Evolutionary conservation across 2,888 invertebrate species (phyloP).

Genomic region (Pasiphila rectangulata): DNA sequence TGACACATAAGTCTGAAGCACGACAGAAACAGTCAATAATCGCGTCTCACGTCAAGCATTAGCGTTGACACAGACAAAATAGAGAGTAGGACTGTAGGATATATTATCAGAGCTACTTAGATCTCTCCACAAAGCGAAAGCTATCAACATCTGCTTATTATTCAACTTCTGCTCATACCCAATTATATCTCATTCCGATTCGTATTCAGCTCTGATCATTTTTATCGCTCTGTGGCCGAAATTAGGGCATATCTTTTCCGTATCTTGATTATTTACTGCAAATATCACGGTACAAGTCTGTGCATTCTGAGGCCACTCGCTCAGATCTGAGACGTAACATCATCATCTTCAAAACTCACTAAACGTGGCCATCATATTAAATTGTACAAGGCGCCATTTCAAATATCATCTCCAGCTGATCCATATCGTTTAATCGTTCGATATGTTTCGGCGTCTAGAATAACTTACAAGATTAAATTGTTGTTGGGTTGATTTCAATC

Average conservation of each 20-base stretch:
- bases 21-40: constrained; percentile 37
- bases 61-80: constrained; percentile 38
- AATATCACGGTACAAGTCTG: constrained; percentile 37
- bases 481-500: too few species aligned
- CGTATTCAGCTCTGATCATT: constrained; percentile 39
- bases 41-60: constrained; percentile 39
- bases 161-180: constrained; percentile 35
- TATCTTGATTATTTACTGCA: constrained; percentile 26
- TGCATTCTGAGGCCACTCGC: constrained; percentile 47
- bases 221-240: constrained; percentile 28
- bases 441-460: background rate
- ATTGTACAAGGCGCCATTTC: constrained; percentile 31
- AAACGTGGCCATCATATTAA: constrained; percentile 29
- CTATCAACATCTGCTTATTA: constrained; percentile 36
- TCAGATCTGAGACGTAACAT: constrained; percentile 29
- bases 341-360: constrained; percentile 28
- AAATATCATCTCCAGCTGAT: background rate
- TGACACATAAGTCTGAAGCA: constrained; percentile 47
- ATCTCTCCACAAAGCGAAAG: constrained; percentile 41
- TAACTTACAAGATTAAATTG: too few species aligned
- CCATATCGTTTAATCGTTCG: background rate
- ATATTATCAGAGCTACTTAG: constrained; percentile 41
- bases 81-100: constrained; percentile 43
- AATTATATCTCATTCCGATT: constrained; percentile 48
- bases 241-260: constrained; percentile 29